Evolutionary conservation across 2,113 vertebrate genomes (phyloP).

Genomic region (Eudyptes chrysolophus): DNA sequence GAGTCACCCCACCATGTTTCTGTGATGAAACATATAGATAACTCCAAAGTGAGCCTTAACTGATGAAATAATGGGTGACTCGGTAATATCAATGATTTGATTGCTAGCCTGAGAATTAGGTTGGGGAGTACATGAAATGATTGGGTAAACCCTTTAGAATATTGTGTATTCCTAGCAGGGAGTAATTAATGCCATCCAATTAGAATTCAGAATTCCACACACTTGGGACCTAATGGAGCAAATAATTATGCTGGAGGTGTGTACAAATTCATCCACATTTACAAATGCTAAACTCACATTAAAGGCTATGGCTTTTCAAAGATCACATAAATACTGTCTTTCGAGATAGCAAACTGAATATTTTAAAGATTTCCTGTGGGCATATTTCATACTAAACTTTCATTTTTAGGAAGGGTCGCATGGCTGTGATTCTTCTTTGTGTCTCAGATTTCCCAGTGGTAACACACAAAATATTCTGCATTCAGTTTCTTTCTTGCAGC

Average conservation of each 20-base stretch:
- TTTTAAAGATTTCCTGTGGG: slow-evolving; percentile 25
- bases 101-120: background rate
- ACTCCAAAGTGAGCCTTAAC: background rate
- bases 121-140: background rate
- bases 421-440: slow-evolving; percentile 13
- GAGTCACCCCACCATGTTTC: too few relatives aligned
- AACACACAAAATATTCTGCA: background rate
- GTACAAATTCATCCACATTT: slow-evolving; percentile 10
- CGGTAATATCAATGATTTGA: background rate
- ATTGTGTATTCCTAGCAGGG: background rate
- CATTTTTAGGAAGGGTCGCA: background rate
- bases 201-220: slow-evolving; percentile 8
- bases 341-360: slow-evolving; percentile 3
- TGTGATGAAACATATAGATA: too few relatives aligned
- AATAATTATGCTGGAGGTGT: slow-evolving; percentile 32
- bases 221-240: slow-evolving; percentile 34
- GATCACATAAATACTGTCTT: background rate
- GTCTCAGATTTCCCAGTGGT: background rate
- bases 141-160: background rate
- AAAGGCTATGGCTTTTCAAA: slow-evolving; percentile 29
- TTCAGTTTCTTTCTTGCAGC: background rate
- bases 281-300: slow-evolving; percentile 10
- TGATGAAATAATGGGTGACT: background rate
- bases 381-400: slow-evolving; percentile 30
- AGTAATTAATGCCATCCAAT: slow-evolving; percentile 27